Base-by-base conservation (phyloP, 1,140 invertebrate species). In the Drosophila melanogaster region DNA sequence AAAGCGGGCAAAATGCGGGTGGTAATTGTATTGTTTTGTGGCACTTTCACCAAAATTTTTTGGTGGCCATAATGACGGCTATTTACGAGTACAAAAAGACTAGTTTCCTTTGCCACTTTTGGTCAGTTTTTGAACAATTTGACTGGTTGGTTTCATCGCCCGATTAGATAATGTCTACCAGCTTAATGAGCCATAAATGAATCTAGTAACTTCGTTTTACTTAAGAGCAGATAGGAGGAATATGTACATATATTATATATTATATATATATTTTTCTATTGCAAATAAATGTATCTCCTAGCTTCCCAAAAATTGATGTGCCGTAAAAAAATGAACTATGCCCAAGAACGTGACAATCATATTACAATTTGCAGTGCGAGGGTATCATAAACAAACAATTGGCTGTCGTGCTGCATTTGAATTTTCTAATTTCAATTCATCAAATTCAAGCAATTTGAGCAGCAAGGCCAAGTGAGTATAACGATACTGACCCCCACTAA, bases 391-490 rank as follows among this genome's bases (percentile, higher is more conserved):
- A 54, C 50, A 35, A 50, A 54, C 50, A 69, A 53, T 47, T 67
- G 30, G 46, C n/a, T 53, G 60, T 15, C 47, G 47, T 50, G 47
- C 50, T 70, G 49, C 62, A 70, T 57, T 71, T 71, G 67, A 70
- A 71, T 70, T 67, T 56, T n/a, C n/a, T 14, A 56, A 67, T 70
- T 70, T 57, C 51, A 70, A 70, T 57, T 70, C 49, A n/a, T 70
- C 49, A n/a, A 57, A 70, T 71, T 70, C 49, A 35, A 56, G 59
- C 54, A 62, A 70, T 57, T 70, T 30, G 50, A 37, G 67, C 59
- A 8, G 57, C 57, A 57, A 71, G 64, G 67, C 67, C 51, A 47
- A 69, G 50, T 69, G 47, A 40, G 43, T 41, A 57, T 71, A 71
- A 70, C 67, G 67, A 71, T 70, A 57, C 38, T 70, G 67, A 71